Evolutionary conservation across 1,140 invertebrate genomes (phyloP), one percentile per base, ranked within the genome.

Genomic region (Phymorhynchus buccinoides): DNA sequence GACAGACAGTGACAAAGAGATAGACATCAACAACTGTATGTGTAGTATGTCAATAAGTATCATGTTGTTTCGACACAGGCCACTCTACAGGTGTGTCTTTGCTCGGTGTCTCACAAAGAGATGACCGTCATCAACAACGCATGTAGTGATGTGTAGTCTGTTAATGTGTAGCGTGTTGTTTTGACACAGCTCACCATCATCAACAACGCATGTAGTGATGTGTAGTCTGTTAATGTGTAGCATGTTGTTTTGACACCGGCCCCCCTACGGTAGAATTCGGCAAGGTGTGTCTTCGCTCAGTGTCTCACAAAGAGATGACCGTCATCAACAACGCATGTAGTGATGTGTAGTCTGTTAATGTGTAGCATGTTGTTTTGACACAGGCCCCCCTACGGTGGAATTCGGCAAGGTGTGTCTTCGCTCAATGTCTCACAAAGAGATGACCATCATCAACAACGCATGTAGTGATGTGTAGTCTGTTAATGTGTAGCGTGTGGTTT

Each of bases 251-350:
- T 30, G 42, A 3, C 37, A 7, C 85, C 93, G 93, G 91, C n/a
- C 93, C 93, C 12, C 86, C 92, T 62, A 88, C 87, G 4, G 87
- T 94, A 30, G 91, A 94, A 85, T 94, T 93, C 91, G 92, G 91
- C 56, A 87, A 91, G 73, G 90, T 93, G n/a, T 93, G 93, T 87
- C 80, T 92, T 48, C 87, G 90, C 62, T 93, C 93, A 18, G 87
- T 91, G 6, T 89, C 86, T 35, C 91, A 89, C 39, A 91, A 89
- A 66, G 88, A 93, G 30, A 86, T 94, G 44, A 90, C 89, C 85
- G 92, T 94, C 80, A 81, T 93, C 62, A 94, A 93, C 84, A 93
- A 93, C 82, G n/a, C n/a, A n/a, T n/a, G n/a, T n/a, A n/a, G n/a
- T n/a, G n/a, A n/a, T n/a, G n/a, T n/a, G n/a, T n/a, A n/a, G n/a